Percentiles rank a stretch among this genome's conserved stretches.
Evolutionary conservation across 2,113 vertebrate genomes (phyloP).

Genomic region (Chionis minor): DNA sequence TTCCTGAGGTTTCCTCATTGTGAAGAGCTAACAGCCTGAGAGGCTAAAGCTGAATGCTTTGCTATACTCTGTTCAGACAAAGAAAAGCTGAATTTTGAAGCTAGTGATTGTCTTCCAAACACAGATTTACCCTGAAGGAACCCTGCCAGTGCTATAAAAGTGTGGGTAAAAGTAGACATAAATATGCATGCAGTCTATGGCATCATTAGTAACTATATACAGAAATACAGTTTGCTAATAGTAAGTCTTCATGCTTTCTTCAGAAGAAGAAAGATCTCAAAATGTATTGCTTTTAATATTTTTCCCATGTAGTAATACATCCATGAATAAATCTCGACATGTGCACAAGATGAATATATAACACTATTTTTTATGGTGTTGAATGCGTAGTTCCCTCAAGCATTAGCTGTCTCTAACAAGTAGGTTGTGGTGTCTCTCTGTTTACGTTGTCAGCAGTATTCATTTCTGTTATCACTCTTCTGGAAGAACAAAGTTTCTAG

Average conservation of each 20-base stretch:
- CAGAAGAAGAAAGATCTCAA: neutral
- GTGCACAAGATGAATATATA: neutral
- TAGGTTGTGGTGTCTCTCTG: slow-evolving; percentile 19
- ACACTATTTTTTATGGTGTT: neutral
- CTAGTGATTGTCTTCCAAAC: neutral
- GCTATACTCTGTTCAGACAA: neutral
- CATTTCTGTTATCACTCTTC: slow-evolving; percentile 60
- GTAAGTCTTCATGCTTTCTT: neutral
- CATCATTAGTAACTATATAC: neutral
- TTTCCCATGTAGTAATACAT: neutral
- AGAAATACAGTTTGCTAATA: neutral
- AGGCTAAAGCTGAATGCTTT: neutral
- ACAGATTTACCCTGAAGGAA: neutral
- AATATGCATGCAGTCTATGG: neutral
- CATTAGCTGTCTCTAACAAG: slow-evolving; percentile 37
- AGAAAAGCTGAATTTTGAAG: neutral
- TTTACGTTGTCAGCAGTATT: slow-evolving; percentile 52
- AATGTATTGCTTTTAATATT: neutral
- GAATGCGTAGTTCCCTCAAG: neutral
- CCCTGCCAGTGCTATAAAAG: neutral
- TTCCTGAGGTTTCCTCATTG: neutral
- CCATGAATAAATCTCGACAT: neutral
- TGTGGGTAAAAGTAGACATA: neutral
- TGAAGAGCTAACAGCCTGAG: neutral
- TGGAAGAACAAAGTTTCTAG: slow-evolving; percentile 61